Evolutionary conservation across 2,888 invertebrate species (phyloP), one percentile per base, ranked within the genome.

Genomic region (Macrosoma leucophasiata): DNA sequence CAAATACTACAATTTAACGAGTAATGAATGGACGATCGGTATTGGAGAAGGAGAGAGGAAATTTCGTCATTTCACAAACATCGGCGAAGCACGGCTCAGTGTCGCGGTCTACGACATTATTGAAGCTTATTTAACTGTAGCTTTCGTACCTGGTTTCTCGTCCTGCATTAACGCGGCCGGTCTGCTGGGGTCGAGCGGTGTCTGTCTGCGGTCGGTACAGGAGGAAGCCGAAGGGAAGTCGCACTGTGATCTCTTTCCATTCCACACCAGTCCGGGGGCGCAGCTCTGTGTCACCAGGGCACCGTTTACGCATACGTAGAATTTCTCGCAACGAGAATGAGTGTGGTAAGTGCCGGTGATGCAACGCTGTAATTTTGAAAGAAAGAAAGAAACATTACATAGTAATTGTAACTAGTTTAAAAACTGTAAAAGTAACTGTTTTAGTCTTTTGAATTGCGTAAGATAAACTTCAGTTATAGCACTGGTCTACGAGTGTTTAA

Each of bases 231-330:
- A 78, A 0, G 90, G 90, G 89, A 92, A 93, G 67, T 94, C 93
- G 57, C 95, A 95, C 52, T 89, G 89, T 8, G 86, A 84, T 3
- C 78, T 75, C 4, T 89, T 82, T 4, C 85, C 79, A 49, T 89
- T 89, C 90, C 93, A 95, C 39, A 90, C 89, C 1, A 94, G 82
- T 1, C 93, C 91, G 0, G 91, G 89, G 0, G 92, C 92, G 56
- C 95, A 95, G 33, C 86, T 87, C 53, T 90, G 91, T 0, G 88
- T 71, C 2, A 92, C 84, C 29, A 91, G 70, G n/a, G 86, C 70
- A 1, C 89, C 89, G 63, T 93, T 92, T 6, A 92, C 90, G 60
- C 95, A 95, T 11, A 94, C 88, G 54, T 90, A 90, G 68, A 92
- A 94, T 52, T 87, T 88, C 33, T 88, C 88, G 55, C 94, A 95